Base-by-base conservation (phyloP, 2,888 invertebrate genomes). In the Crepidodera aurea region DNA sequence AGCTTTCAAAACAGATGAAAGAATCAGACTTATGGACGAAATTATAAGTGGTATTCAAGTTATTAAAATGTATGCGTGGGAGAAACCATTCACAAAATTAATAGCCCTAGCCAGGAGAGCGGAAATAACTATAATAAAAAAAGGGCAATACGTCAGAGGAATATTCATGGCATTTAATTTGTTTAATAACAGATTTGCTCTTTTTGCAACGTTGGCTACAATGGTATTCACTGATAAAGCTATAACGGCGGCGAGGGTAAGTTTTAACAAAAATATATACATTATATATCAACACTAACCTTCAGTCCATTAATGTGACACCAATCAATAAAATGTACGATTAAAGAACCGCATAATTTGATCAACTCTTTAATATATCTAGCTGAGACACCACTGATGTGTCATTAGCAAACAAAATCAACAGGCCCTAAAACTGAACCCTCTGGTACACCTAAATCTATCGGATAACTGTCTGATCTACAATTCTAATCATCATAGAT, bases 11-110 rank as follows among this genome's bases (percentile, higher is more conserved):
- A 94, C 94, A 0, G 96, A 96, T 80, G 85, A 92, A 69, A 82
- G 96, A 3, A 90, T 96, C 0, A 84, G 91, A 16, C 78, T 95
- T 0, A 95, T 96, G 93, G 93, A 92, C 75, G 96, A 94, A 82
- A 89, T 93, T 19, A 88, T 96, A 39, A 87, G 88, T 73, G 95
- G 94, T 0, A 91, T 94, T 77, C 87, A 93, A 81, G 93, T 96
- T 0, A 92, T 96, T 69, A 63, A 63, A 34, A 60, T 63, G 63
- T 63, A 60, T 19, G 63, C 63, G 1, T 63, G 63, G 63, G 63
- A 63, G 19, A 96, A 96, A 83, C 91, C 94, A 0, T 96, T 96
- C 75, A 86, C 89, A 16, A 86, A 87, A 69, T 85, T 94, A 60
- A 90, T 96, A 1, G 87, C 83, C 16, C 69, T 83, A 18, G 85